These are phyloP conservation scores for Neopipo cinnamomea DNA, from an alignment of 2,113 vertebrate genomes.

Conservation along the genomic window DNA sequence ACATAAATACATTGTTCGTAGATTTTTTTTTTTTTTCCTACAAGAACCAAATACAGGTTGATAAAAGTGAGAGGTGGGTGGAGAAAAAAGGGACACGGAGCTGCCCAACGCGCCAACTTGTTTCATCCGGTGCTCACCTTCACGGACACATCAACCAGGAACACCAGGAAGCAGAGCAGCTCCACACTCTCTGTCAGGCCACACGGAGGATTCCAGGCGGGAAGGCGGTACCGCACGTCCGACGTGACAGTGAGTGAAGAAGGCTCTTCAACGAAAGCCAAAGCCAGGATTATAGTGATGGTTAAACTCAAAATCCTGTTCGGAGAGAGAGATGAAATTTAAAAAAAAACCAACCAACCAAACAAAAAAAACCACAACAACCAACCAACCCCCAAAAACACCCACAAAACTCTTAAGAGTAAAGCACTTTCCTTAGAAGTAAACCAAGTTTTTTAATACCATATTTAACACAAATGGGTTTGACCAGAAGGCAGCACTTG, in stretches of 20 bases:
- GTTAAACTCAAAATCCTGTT: constrained; percentile 77
- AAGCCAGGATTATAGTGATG: constrained; percentile 82
- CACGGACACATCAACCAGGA: constrained; percentile 76
- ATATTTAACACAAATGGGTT: not conserved
- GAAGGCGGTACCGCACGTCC: constrained; percentile 77
- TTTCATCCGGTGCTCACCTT: constrained; percentile 76
- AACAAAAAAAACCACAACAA: no score
- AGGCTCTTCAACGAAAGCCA: constrained; percentile 90
- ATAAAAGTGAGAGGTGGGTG: not conserved
- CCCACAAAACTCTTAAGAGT: not conserved
- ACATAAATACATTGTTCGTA: not conserved
- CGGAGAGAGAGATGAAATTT: not conserved
- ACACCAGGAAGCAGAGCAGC: constrained; percentile 83
- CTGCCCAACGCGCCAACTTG: not conserved
- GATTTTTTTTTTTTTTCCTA: not conserved
- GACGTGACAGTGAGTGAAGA: constrained; percentile 85
- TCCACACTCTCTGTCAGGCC: constrained; percentile 86
- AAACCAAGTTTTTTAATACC: not conserved
- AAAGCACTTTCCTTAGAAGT: not conserved
- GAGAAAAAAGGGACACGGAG: not conserved
- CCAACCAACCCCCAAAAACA: not conserved
- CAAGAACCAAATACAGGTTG: not conserved
- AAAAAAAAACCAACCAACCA: no score
- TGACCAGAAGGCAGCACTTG: not conserved
- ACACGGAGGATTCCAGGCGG: constrained; percentile 83